Conservation (phyloP, 1,140 invertebrate species). For the Episyrphus balteatus region DNA sequence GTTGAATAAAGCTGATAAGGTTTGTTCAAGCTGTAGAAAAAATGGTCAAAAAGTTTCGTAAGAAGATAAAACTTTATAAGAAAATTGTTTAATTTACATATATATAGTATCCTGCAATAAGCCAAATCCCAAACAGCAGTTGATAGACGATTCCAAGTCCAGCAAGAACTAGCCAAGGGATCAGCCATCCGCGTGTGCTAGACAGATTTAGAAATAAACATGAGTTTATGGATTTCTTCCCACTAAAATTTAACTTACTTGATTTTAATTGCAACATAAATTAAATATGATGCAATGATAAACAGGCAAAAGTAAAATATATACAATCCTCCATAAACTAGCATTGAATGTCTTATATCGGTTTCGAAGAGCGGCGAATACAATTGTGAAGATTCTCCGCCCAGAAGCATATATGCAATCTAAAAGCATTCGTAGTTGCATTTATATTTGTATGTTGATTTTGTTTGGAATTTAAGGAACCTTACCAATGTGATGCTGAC, state of each 20-base stretch:
- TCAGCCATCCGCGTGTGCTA: conserved; percentile 53
- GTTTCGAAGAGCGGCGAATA: conserved; percentile 82
- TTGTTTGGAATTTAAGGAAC: background rate
- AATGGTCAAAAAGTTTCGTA: conserved; percentile 7
- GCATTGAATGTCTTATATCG: conserved; percentile 63
- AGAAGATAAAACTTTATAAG: too few relatives aligned
- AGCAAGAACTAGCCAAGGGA: conserved; percentile 69
- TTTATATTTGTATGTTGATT: too few relatives aligned
- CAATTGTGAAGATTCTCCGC: conserved; percentile 74
- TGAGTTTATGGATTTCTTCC: too few relatives aligned
- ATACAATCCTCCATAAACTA: conserved; percentile 57
- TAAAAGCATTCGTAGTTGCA: too few relatives aligned
- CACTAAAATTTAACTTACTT: conserved; percentile 31
- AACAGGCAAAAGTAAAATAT: conserved; percentile 60
- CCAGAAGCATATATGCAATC: conserved; percentile 59
- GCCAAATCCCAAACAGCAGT: conserved; percentile 68
- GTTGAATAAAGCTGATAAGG: conserved; percentile 58
- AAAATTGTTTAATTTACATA: conserved; percentile 54
- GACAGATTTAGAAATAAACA: too few relatives aligned
- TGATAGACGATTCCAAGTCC: conserved; percentile 62
- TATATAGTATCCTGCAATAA: conserved; percentile 77
- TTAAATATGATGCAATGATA: conserved; percentile 50
- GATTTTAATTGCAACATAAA: conserved; percentile 40
- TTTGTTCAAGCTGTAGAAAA: conserved; percentile 58
- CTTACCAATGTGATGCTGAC: conserved; percentile 59